phyloP scores from a whole-genome alignment of 2,888 invertebrate species.

The Hemicrepidius hirtus region DNA sequence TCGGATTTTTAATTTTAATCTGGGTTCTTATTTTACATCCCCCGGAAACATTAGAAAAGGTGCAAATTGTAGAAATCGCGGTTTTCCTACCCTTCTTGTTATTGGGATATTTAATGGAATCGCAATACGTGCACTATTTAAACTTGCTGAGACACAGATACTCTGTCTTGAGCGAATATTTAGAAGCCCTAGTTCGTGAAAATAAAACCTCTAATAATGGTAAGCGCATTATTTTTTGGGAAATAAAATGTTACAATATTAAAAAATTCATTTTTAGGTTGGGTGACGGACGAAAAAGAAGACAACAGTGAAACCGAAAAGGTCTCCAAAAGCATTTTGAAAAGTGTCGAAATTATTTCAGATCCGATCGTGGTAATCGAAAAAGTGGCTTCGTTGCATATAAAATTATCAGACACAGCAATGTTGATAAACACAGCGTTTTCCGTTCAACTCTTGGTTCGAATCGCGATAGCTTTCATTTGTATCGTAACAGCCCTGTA shows the following conservation, averaged over 20 bases:
- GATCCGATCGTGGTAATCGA: constrained; percentile 61
- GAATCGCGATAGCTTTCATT: constrained; percentile 62
- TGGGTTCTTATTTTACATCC: constrained; percentile 21
- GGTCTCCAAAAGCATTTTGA: constrained; percentile 50
- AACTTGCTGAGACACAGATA: constrained; percentile 58
- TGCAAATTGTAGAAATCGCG: constrained; percentile 6
- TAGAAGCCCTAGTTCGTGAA: constrained; percentile 57
- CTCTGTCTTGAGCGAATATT: constrained; percentile 59
- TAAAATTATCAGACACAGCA: constrained; percentile 62
- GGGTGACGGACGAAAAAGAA: constrained; percentile 47
- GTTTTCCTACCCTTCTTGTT: constrained; percentile 38
- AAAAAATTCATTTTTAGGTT: constrained; percentile 29
- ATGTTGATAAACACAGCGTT: constrained; percentile 62
- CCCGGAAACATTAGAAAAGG: not conserved
- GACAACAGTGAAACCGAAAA: constrained; percentile 32
- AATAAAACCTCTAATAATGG: constrained; percentile 40
- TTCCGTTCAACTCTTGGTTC: constrained; percentile 62
- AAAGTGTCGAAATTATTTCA: constrained; percentile 49
- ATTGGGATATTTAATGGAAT: constrained; percentile 58
- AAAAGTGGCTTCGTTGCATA: constrained; percentile 61
- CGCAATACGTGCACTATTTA: constrained; percentile 60
- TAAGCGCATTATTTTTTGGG: no score
- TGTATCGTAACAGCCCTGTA: constrained; percentile 63
- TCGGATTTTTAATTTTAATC: not conserved
- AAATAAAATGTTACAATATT: no score